Evolutionary conservation across 2,113 vertebrate genomes (phyloP).

Genomic region (Gambusia affinis): DNA sequence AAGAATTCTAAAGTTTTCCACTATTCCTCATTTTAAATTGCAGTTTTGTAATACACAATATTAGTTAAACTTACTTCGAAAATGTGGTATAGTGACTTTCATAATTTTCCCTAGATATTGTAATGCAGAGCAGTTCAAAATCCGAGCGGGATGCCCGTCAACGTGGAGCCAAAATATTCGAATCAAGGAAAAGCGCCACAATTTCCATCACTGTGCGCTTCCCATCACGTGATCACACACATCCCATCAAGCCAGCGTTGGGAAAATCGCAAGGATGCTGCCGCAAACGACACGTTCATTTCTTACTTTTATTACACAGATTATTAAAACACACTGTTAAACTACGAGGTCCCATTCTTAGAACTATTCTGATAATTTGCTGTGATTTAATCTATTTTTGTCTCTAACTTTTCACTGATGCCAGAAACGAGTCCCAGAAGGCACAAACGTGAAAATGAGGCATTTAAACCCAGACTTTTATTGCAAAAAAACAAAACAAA

Average conservation of each 20-base stretch:
- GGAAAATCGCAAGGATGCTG: slow-evolving; percentile 49
- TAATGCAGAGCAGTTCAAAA: too few relatives aligned
- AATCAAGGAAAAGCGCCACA: neutral
- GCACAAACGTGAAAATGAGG: slow-evolving; percentile 18
- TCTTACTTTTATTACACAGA: slow-evolving; percentile 1
- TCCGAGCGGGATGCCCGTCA: too few relatives aligned
- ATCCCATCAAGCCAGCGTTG: slow-evolving; percentile 57
- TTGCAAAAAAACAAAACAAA: slow-evolving; percentile 64
- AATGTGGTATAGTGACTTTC: neutral
- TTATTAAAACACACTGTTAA: neutral
- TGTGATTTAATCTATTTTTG: neutral
- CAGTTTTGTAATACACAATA: neutral
- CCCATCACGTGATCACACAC: slow-evolving; percentile 75
- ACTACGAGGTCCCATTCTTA: neutral
- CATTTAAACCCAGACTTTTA: slow-evolving; percentile 61
- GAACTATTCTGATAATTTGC: neutral
- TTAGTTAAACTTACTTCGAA: neutral
- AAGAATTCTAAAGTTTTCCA: neutral
- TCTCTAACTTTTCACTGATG: neutral
- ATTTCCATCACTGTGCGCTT: slow-evolving; percentile 35
- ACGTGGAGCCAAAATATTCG: neutral
- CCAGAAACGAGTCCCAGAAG: neutral
- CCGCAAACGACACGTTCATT: slow-evolving; percentile 57
- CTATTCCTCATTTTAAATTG: neutral
- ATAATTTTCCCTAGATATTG: too few relatives aligned